Percentiles rank a stretch among this genome's conserved stretches.
These are phyloP conservation scores for Portevinia maculata DNA, from an alignment of 2,888 invertebrate species.

Conservation along the genomic window DNA sequence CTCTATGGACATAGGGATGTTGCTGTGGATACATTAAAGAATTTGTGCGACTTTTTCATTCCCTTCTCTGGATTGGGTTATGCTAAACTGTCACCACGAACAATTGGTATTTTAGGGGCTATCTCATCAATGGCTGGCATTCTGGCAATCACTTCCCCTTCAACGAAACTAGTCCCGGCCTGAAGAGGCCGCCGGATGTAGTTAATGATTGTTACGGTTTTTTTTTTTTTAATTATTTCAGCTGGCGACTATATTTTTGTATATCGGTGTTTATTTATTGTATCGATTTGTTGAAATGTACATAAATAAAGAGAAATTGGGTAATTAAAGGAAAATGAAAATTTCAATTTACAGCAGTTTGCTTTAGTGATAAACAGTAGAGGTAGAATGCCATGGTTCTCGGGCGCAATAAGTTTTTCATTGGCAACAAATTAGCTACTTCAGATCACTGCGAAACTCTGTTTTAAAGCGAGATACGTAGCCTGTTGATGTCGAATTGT, in stretches of 20 bases:
- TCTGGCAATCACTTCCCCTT: constrained; percentile 89
- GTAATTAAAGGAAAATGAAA: neutral
- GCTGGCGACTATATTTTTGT: constrained; percentile 18
- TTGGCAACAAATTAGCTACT: too few species aligned
- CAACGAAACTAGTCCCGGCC: constrained; percentile 88
- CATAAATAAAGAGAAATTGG: constrained; percentile 35
- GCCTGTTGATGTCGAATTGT: too few species aligned
- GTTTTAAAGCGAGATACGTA: too few species aligned
- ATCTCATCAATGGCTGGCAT: constrained; percentile 92
- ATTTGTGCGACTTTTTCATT: constrained; percentile 93
- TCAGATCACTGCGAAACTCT: too few species aligned
- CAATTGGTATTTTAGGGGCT: constrained; percentile 90
- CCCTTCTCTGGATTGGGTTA: constrained; percentile 92
- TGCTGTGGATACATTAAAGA: constrained; percentile 92
- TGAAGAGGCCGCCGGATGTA: constrained; percentile 75
- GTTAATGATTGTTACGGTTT: constrained; percentile 3
- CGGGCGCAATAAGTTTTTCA: too few species aligned
- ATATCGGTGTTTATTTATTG: constrained; percentile 15
- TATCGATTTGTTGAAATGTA: constrained; percentile 15
- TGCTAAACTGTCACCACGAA: constrained; percentile 89
- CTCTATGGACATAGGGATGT: constrained; percentile 85
- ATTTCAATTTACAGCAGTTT: constrained; percentile 13
- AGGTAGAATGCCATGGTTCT: too few species aligned
- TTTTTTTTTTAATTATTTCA: constrained; percentile 5
- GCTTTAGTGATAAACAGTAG: too few species aligned